Conservation (phyloP, 2,113 vertebrate genomes). For the Prunella himalayana region DNA sequence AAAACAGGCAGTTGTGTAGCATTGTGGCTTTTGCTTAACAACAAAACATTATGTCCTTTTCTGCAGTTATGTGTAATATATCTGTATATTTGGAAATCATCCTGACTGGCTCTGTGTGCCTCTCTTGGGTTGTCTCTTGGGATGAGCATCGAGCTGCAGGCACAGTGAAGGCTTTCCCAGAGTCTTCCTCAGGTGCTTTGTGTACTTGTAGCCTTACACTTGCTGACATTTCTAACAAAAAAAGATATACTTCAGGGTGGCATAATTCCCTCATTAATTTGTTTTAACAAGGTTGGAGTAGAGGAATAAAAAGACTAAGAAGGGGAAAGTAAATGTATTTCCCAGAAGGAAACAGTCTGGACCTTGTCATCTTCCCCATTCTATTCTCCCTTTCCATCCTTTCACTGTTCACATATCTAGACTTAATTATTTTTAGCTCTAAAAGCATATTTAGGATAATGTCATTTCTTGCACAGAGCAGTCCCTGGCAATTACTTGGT, state of each 20-base stretch:
- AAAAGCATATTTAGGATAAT: not conserved
- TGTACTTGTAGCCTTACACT: not conserved
- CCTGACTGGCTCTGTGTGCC: not conserved
- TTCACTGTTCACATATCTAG: not conserved
- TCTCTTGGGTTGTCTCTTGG: not conserved
- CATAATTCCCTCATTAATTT: not conserved
- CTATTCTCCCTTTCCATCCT: not conserved
- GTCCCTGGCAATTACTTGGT: not conserved
- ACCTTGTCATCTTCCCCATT: not conserved
- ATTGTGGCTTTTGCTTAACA: not conserved
- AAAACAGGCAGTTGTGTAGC: not conserved
- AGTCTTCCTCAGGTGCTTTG: not conserved
- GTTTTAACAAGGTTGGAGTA: not conserved
- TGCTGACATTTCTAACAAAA: not conserved
- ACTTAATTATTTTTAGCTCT: not conserved
- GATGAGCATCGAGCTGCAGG: not conserved
- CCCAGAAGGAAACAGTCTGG: not conserved
- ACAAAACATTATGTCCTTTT: not conserved
- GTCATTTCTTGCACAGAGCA: not conserved
- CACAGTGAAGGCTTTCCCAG: not conserved
- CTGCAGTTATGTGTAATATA: not conserved
- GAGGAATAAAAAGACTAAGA: not conserved
- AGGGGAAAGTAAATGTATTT: not conserved
- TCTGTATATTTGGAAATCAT: not conserved
- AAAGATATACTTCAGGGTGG: not conserved